Conservation (phyloP, 2,888 invertebrate species). For the Ochropleura plecta region DNA sequence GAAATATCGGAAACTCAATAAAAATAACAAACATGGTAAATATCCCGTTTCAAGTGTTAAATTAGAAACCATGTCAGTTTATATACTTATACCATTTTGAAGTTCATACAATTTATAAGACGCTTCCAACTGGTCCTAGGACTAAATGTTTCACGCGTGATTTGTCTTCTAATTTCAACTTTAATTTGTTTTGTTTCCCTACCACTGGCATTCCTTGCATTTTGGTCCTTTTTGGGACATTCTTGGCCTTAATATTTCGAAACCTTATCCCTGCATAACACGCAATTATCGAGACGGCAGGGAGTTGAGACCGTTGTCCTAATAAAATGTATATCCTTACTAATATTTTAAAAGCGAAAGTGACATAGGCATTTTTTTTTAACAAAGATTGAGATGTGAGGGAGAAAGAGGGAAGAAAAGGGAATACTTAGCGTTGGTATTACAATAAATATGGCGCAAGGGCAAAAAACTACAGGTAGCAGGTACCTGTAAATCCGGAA, state of each 20-base stretch:
- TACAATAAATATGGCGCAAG: no score
- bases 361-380: no score
- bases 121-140: not conserved
- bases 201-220: not conserved
- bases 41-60: no score
- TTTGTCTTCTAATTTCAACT: slow-evolving; percentile 21
- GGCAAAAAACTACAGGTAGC: no score
- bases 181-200: slow-evolving; percentile 9
- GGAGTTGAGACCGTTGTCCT: not conserved
- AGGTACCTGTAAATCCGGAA: no score
- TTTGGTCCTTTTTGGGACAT: not conserved
- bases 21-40: no score
- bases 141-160: slow-evolving; percentile 1
- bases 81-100: not conserved
- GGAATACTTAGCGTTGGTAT: no score
- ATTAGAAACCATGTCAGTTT: no score
- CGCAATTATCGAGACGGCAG: not conserved
- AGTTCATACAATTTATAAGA: not conserved
- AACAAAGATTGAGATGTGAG: no score
- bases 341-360: no score
- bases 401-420: no score
- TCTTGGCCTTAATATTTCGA: not conserved
- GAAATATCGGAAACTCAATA: no score
- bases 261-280: not conserved
- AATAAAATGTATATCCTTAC: not conserved